Conservation (phyloP, 2,797 vertebrate species). For the Phylloscopus collybita region DNA sequence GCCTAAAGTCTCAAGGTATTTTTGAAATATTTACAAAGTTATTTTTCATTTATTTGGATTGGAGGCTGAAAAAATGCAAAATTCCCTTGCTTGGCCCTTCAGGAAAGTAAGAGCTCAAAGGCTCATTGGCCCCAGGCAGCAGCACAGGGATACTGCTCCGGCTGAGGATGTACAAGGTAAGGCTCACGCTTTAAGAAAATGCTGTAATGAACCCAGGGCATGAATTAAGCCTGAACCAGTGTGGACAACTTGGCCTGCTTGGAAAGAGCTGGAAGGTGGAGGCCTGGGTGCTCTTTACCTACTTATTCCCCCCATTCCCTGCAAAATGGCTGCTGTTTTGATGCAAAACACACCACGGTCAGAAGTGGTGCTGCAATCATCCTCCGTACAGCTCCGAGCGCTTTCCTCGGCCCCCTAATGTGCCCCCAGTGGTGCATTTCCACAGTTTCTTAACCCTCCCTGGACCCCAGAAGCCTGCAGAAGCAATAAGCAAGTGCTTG, state of each 20-base stretch:
- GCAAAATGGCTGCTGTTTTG: not conserved
- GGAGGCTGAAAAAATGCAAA: not conserved
- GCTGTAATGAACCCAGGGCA: not conserved
- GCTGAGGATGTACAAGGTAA: not conserved
- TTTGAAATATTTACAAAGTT: not conserved
- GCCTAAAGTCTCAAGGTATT: not conserved
- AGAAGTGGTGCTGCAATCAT: rapidly evolving
- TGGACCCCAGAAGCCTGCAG: not conserved
- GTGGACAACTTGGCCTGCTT: not conserved
- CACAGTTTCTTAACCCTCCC: not conserved
- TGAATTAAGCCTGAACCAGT: not conserved
- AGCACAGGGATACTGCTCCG: not conserved
- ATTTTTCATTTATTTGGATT: not conserved
- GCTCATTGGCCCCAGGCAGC: not conserved
- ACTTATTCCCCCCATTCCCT: rapidly evolving
- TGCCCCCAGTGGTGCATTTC: not conserved
- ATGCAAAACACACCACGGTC: rapidly evolving
- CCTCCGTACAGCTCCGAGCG: not conserved
- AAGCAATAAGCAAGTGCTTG: not conserved
- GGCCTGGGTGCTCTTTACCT: not conserved
- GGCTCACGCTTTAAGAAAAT: not conserved
- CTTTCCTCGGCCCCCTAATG: not conserved
- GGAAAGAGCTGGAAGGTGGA: not conserved
- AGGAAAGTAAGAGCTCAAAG: not conserved
- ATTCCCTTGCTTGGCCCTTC: not conserved